phyloP scores from a whole-genome alignment of 2,797 vertebrate genomes.

The Neostethus bicornis region DNA sequence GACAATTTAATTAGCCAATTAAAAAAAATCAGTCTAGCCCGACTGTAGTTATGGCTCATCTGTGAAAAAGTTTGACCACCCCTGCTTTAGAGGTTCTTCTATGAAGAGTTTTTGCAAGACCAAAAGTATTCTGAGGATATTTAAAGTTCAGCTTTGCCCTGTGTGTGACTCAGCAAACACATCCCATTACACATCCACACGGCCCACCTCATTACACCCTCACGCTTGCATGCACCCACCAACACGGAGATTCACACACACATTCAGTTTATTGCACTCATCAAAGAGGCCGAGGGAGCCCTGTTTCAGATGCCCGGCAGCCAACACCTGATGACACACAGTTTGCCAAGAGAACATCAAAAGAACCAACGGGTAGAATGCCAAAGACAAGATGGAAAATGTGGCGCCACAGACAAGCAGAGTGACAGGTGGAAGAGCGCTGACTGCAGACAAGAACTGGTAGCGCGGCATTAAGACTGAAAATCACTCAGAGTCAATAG shows the following conservation, averaged over 20 bases:
- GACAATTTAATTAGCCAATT: too few species aligned
- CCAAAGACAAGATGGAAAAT: conserved; percentile 80
- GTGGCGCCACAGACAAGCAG: conserved; percentile 79
- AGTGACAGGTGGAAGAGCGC: conserved; percentile 73
- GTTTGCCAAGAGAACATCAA: conserved; percentile 77
- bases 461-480: conserved; percentile 60
- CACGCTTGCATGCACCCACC: conserved; percentile 25
- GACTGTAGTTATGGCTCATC: too few species aligned
- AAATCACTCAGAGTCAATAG: conserved; percentile 73
- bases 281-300: conserved; percentile 53
- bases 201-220: conserved; percentile 14
- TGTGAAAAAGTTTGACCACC: too few species aligned
- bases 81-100: too few species aligned
- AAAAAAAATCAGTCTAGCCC: too few species aligned
- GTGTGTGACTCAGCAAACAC: conserved; percentile 37
- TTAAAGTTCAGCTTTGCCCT: conserved; percentile 31
- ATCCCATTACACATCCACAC: conserved; percentile 16
- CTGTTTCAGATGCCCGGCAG: conserved; percentile 70
- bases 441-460: conserved; percentile 65
- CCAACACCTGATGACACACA: conserved; percentile 78
- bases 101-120: conserved; percentile 41
- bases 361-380: conserved; percentile 72
- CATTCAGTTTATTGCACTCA: conserved; percentile 43
- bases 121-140: conserved; percentile 23
- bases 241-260: conserved; percentile 25